Evolutionary conservation across 1,140 invertebrate species (phyloP).

Genomic region (Eueides isabella): DNA sequence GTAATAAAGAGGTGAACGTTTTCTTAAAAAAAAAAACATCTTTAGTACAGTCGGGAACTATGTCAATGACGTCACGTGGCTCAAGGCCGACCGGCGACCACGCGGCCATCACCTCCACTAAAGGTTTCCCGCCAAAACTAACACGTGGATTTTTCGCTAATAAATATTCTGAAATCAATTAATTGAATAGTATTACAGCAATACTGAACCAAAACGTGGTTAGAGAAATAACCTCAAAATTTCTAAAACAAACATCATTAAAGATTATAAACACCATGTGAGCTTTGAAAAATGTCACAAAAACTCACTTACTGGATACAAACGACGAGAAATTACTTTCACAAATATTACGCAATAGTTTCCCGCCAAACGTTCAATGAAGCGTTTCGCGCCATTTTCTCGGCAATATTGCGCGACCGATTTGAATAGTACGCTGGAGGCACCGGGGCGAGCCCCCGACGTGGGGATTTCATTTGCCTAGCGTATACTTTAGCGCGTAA

Average conservation of each 20-base stretch:
- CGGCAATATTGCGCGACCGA: slow-evolving; percentile 49
- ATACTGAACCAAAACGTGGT: slow-evolving; percentile 18
- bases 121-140: slow-evolving; percentile 69
- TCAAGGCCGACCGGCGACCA: slow-evolving; percentile 70
- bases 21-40: slow-evolving; percentile 48
- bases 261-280: background rate
- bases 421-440: slow-evolving; percentile 42
- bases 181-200: slow-evolving; percentile 25
- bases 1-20: slow-evolving; percentile 42
- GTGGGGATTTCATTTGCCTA: slow-evolving; percentile 45
- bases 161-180: background rate
- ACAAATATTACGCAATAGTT: slow-evolving; percentile 64
- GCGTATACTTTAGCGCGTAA: slow-evolving; percentile 60
- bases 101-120: slow-evolving; percentile 35
- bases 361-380: slow-evolving; percentile 78
- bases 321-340: slow-evolving; percentile 64
- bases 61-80: slow-evolving; percentile 72
- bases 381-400: slow-evolving; percentile 78
- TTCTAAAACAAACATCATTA: slow-evolving; percentile 12
- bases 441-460: background rate
- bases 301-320: slow-evolving; percentile 35
- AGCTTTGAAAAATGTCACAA: background rate
- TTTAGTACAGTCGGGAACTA: slow-evolving; percentile 59
- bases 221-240: slow-evolving; percentile 40
- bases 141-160: slow-evolving; percentile 20